Conservation (phyloP, 2,797 vertebrate species). For the Pangasius djambal region DNA sequence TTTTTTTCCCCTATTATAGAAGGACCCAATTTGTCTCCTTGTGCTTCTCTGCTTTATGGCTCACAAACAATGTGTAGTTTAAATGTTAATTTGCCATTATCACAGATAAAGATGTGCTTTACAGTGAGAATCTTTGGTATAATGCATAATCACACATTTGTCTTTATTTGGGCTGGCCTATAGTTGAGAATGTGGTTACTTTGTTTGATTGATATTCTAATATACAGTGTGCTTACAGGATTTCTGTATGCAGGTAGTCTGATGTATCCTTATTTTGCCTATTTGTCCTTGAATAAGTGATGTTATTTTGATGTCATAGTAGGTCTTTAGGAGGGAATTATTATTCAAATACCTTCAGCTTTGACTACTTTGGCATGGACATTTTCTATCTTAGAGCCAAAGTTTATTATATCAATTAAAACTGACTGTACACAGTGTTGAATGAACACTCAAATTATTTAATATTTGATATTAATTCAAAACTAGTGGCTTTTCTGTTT, state of each 20-base stretch:
- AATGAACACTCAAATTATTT: neutral
- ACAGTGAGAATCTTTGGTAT: neutral
- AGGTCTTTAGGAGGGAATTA: neutral
- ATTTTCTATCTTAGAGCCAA: neutral
- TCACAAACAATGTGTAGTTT: conserved; percentile 67
- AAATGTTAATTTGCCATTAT: conserved; percentile 70
- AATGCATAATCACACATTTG: neutral
- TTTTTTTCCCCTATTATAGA: neutral
- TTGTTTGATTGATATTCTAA: neutral
- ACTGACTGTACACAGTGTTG: neutral
- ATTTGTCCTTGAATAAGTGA: neutral
- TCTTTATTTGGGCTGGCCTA: neutral
- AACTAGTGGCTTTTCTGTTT: conserved; percentile 50
- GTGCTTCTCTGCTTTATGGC: conserved; percentile 68
- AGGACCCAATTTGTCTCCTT: conserved; percentile 73
- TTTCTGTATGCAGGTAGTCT: neutral
- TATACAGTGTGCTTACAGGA: neutral
- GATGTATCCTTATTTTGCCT: too few species aligned
- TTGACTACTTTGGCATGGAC: neutral
- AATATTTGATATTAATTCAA: neutral
- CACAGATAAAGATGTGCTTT: neutral
- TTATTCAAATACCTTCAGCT: neutral
- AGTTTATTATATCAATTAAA: neutral
- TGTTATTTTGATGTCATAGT: conserved; percentile 41
- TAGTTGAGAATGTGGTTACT: neutral